phyloP scores from a whole-genome alignment of 2,888 invertebrate species.

The Zaprionus bogoriensis region DNA sequence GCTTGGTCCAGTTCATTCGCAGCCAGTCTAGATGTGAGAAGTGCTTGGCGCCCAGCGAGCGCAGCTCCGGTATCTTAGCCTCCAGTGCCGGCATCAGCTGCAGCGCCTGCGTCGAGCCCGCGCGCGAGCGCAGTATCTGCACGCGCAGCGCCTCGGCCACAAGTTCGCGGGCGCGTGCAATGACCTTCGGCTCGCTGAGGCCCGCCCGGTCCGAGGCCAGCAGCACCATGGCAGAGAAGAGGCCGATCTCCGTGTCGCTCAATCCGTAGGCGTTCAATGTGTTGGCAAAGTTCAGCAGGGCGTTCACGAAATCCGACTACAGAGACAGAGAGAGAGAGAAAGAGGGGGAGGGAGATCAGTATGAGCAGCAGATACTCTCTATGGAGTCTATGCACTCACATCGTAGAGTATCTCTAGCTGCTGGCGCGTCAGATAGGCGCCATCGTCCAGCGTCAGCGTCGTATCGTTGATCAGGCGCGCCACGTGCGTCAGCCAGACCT shows the following conservation, averaged over 20 bases:
- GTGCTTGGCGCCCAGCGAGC: conserved; percentile 92
- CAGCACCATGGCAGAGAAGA: conserved; percentile 93
- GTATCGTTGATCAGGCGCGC: conserved; percentile 90
- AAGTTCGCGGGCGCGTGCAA: conserved; percentile 91
- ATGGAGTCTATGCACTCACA: conserved; percentile 85
- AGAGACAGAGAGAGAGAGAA: no score
- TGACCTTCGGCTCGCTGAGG: conserved; percentile 90
- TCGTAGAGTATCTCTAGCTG: conserved; percentile 95
- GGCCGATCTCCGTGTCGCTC: conserved; percentile 94
- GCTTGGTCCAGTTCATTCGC: conserved; percentile 92
- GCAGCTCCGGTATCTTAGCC: conserved; percentile 89
- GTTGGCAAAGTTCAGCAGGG: conserved; percentile 91
- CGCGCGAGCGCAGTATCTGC: conserved; percentile 85
- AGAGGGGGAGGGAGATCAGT: neutral
- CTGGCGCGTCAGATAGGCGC: conserved; percentile 90
- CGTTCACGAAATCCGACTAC: conserved; percentile 91
- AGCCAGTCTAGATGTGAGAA: conserved; percentile 94
- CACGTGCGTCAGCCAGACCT: conserved; percentile 95
- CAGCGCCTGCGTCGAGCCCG: conserved; percentile 82
- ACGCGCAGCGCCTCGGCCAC: conserved; percentile 94
- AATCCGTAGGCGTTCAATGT: conserved; percentile 89
- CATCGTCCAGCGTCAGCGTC: conserved; percentile 94
- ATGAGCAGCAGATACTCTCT: neutral
- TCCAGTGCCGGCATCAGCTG: conserved; percentile 83
- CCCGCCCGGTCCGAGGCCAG: conserved; percentile 91